phyloP scores from a whole-genome alignment of 2,113 vertebrate species.

The Perca fluviatilis region DNA sequence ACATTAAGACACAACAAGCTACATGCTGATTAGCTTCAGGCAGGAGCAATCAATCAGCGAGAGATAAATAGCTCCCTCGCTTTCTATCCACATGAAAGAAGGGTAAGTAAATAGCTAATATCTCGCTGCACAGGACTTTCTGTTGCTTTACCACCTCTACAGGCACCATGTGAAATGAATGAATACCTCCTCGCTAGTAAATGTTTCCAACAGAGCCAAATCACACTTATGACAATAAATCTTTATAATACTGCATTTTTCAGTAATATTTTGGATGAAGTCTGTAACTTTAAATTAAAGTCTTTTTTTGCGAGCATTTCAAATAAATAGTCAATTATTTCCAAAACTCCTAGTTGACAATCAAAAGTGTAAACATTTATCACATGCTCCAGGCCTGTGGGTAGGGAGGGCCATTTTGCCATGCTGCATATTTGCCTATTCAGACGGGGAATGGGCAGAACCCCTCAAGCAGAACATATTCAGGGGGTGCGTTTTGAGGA shows the following conservation, averaged over 20 bases:
- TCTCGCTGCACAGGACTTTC: constrained; percentile 44
- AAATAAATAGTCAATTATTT: constrained; percentile 76
- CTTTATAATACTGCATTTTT: constrained; percentile 47
- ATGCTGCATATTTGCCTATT: constrained; percentile 83
- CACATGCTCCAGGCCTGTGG: constrained; percentile 79
- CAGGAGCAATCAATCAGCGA: constrained; percentile 81
- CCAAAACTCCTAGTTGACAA: constrained; percentile 70
- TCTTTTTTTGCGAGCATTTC: constrained; percentile 65
- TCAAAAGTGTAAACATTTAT: constrained; percentile 85
- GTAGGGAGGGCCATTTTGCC: constrained; percentile 81
- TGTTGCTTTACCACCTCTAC: constrained; percentile 25
- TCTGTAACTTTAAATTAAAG: constrained; percentile 79
- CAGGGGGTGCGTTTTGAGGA: constrained; percentile 81
- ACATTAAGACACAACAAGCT: constrained; percentile 82
- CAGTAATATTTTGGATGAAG: constrained; percentile 48
- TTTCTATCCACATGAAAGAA: constrained; percentile 70
- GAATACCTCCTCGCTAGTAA: constrained; percentile 33
- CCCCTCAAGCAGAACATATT: constrained; percentile 88
- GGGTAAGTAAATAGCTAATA: constrained; percentile 62
- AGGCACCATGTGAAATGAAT: constrained; percentile 53
- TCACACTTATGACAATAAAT: constrained; percentile 51
- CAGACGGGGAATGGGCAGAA: constrained; percentile 83
- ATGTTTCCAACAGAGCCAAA: constrained; percentile 30
- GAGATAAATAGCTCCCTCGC: constrained; percentile 71
- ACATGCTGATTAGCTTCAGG: constrained; percentile 83